Evolutionary conservation across 1,140 invertebrate species (phyloP), one percentile per base, ranked within the genome.

Genomic region (Yoshiicerus persimilis): DNA sequence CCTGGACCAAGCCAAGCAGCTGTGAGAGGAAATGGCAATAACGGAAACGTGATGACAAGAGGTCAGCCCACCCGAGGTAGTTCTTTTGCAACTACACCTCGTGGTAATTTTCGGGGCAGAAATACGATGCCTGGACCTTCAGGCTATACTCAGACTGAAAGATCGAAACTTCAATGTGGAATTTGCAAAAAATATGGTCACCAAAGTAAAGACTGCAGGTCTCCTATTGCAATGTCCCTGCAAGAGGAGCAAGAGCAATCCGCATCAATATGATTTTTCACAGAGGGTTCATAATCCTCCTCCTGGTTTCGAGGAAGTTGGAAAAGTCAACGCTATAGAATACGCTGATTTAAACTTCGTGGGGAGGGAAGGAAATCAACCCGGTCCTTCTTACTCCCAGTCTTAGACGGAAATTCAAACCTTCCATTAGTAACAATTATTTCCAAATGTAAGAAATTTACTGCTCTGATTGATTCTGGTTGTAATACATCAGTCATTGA

Each of bases 401-500:
- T 83, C 5, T 36, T 83, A 41, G 38, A 83, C 8, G 13, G 20
- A 4, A 2, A 36, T 4, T 20, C 30, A 4, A 25, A 32, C 4
- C 13, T 83, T 20, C 77, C 77, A n/a, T n/a, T 83, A 9, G 11
- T 41, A 2, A 9, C 30, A 6, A 25, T 83, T 2, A 6, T 70
- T 1, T 30, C 64, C 10, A 23, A 64, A 27, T 25, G 9, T 4
- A 25, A 8, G 8, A 64, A 27, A 27, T 64, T 77, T 39, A 30
- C 32, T 36, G 86, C 34, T 16, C 23, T 87, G 8, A 83, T 87
- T 3, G 75, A 87, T 64, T 34, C 87, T 13, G 87, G 87, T 25
- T 80, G 25, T 27, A 30, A 36, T 16, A 5, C 47, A 6, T 83
- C 87, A 1, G 10, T 87, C 5, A 87, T 87, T 9, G 20, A 2